phyloP scores from a whole-genome alignment of 2,888 invertebrate genomes.

The Cerastis rubricosa region DNA sequence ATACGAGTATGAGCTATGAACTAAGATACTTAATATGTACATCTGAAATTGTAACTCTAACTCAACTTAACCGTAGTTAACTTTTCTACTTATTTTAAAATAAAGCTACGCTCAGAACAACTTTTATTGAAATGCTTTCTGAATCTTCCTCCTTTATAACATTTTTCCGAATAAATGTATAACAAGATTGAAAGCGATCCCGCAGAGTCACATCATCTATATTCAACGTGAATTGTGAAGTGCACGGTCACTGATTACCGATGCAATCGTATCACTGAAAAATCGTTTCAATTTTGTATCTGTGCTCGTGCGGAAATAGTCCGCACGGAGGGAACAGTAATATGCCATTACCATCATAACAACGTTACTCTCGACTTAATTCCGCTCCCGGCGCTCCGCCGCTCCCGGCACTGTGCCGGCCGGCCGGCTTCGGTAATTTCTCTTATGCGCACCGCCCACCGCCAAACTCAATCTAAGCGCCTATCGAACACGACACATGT shows the following conservation, averaged over 20 bases:
- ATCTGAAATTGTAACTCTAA: neutral
- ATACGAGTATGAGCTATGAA: constrained; percentile 36
- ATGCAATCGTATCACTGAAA: constrained; percentile 86
- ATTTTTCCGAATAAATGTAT: no score
- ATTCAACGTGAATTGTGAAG: constrained; percentile 73
- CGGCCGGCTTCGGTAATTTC: constrained; percentile 80
- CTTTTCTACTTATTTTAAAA: neutral
- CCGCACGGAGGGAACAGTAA: constrained; percentile 82
- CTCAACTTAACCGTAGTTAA: neutral
- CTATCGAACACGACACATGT: constrained; percentile 35
- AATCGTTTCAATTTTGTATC: constrained; percentile 86
- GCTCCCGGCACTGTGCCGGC: constrained; percentile 79
- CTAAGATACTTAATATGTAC: constrained; percentile 10
- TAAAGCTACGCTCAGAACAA: neutral
- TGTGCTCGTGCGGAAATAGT: constrained; percentile 82
- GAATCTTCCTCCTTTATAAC: neutral
- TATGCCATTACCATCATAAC: constrained; percentile 88
- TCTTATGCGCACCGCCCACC: constrained; percentile 74
- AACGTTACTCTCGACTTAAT: constrained; percentile 89
- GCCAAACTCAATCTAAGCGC: constrained; percentile 69
- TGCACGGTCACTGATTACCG: constrained; percentile 76
- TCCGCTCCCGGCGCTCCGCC: constrained; percentile 85
- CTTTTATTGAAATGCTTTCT: neutral
- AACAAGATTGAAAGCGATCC: constrained; percentile 32
- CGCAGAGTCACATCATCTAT: constrained; percentile 58